phyloP scores from a whole-genome alignment of 2,888 invertebrate species.

The Parascotia fuliginaria region DNA sequence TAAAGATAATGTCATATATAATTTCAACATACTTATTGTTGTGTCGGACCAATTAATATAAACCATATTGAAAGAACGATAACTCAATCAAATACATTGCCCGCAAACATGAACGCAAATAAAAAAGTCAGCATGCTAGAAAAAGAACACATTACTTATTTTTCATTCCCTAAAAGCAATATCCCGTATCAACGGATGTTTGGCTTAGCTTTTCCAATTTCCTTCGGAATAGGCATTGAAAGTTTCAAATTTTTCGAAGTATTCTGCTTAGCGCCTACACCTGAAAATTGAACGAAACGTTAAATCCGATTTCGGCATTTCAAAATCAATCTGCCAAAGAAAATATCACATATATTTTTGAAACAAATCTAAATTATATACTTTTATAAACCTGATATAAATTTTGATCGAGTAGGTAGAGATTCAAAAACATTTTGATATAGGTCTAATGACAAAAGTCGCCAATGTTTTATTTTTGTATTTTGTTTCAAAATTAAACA shows the following conservation, averaged over 20 bases:
- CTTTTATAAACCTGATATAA: too few species aligned
- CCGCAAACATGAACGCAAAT: background rate
- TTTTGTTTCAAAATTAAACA: too few species aligned
- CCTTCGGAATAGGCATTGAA: constrained; percentile 61
- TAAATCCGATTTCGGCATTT: constrained; percentile 19
- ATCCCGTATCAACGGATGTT: constrained; percentile 70
- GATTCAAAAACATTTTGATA: too few species aligned
- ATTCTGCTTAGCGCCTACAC: constrained; percentile 29
- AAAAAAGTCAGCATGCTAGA: background rate
- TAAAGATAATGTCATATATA: too few species aligned
- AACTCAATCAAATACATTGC: background rate
- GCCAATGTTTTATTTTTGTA: too few species aligned
- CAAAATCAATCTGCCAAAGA: constrained; percentile 16
- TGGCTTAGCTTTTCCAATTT: constrained; percentile 77
- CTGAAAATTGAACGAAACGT: constrained; percentile 31
- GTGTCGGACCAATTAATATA: too few species aligned
- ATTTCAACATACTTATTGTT: too few species aligned
- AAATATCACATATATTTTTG: background rate
- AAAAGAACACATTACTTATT: constrained; percentile 39
- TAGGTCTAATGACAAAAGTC: too few species aligned
- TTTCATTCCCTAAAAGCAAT: constrained; percentile 74
- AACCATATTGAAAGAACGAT: too few species aligned
- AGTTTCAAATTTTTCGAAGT: constrained; percentile 54
- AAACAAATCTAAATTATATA: too few species aligned
- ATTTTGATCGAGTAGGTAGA: too few species aligned